Evolutionary conservation across 2,888 invertebrate species (phyloP).

Genomic region (Sesamia inferens): DNA sequence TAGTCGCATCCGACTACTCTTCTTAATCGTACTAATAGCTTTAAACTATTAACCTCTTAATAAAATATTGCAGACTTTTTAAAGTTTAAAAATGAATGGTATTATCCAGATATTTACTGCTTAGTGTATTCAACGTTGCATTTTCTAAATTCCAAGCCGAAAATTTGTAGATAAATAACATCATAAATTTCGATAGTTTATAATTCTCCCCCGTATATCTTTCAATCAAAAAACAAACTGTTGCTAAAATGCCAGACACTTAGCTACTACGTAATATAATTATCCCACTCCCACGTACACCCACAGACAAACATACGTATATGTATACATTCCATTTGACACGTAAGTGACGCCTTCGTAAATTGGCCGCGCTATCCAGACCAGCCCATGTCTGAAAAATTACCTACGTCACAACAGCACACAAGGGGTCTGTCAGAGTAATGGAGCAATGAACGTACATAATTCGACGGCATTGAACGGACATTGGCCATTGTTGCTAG

Average conservation of each 20-base stretch:
- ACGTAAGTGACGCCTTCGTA: slow-evolving; percentile 18
- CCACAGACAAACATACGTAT: slow-evolving; percentile 12
- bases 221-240: slow-evolving; percentile 34
- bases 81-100: background rate
- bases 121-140: slow-evolving; percentile 12
- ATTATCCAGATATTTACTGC: slow-evolving; percentile 6
- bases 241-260: slow-evolving; percentile 25
- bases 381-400: slow-evolving; percentile 39
- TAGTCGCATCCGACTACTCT: no score
- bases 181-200: slow-evolving; percentile 36
- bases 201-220: slow-evolving; percentile 20
- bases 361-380: slow-evolving; percentile 13
- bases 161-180: slow-evolving; percentile 13
- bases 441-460: slow-evolving; percentile 38
- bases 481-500: slow-evolving; percentile 45
- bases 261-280: slow-evolving; percentile 37
- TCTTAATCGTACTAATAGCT: background rate
- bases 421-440: slow-evolving; percentile 52
- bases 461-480: slow-evolving; percentile 42
- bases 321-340: slow-evolving; percentile 37
- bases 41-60: background rate
- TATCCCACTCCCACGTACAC: slow-evolving; percentile 40
- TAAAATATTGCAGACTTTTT: slow-evolving; percentile 6
- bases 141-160: slow-evolving; percentile 26
- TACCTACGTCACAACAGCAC: slow-evolving; percentile 41